Conservation (phyloP, 2,888 invertebrate genomes). For the Meganola albula region DNA sequence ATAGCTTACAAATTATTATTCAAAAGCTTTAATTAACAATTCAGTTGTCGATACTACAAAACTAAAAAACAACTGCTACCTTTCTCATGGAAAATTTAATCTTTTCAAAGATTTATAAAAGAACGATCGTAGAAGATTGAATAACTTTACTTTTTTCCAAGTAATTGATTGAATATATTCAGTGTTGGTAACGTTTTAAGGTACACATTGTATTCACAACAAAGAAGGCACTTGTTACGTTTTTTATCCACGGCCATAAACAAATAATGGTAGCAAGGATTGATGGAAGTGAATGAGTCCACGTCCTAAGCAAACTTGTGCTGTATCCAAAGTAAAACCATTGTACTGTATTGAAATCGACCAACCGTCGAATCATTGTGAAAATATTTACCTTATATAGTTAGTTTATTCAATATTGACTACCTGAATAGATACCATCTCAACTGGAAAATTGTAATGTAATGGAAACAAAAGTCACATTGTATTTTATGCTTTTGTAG, state of each 20-base stretch:
- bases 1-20: too few relatives aligned
- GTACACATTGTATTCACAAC: conserved; percentile 31
- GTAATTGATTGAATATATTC: too few relatives aligned
- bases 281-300: conserved; percentile 60
- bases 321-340: conserved; percentile 48
- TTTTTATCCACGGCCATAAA: conserved; percentile 41
- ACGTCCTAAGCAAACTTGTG: conserved; percentile 66
- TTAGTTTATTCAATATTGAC: conserved; percentile 38
- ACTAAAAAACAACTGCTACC: too few relatives aligned
- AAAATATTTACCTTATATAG: conserved; percentile 47
- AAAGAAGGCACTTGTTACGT: conserved; percentile 35
- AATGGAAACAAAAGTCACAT: conserved; percentile 13
- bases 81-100: too few relatives aligned
- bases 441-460: conserved; percentile 26
- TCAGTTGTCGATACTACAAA: too few relatives aligned
- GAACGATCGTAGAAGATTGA: conserved; percentile 36
- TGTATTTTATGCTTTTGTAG: conserved; percentile 8
- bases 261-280: conserved; percentile 67
- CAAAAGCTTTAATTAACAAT: too few relatives aligned
- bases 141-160: too few relatives aligned
- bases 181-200: conserved; percentile 25
- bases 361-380: conserved; percentile 33
- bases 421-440: conserved; percentile 27
- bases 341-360: conserved; percentile 51
- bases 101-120: conserved; percentile 41